A percentile compares a stretch with the other conserved stretches of the same genome.
These are phyloP conservation scores for Macropus fuliginosus DNA, from an alignment of 2,797 vertebrate species.

Conservation along the genomic window DNA sequence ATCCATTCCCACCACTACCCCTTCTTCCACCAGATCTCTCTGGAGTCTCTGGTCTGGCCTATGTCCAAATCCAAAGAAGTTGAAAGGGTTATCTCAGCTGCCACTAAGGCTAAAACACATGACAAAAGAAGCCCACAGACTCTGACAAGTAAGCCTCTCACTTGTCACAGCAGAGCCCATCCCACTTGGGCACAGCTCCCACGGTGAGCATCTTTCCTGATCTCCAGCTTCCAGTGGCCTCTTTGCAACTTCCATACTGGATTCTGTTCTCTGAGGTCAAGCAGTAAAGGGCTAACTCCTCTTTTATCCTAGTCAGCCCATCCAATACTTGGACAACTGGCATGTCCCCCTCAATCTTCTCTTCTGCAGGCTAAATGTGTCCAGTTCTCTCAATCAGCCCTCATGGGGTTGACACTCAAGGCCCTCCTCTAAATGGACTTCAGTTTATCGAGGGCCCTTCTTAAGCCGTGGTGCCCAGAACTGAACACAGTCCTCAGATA, in stretches of 20 bases:
- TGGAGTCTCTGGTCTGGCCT: background rate
- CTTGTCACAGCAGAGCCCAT: too few relatives aligned
- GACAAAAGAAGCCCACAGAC: too few relatives aligned
- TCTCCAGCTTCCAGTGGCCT: background rate
- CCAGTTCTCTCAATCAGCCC: background rate
- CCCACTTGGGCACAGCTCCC: too few relatives aligned
- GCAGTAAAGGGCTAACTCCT: background rate
- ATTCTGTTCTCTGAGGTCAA: background rate
- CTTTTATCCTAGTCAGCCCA: background rate
- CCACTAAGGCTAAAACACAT: background rate
- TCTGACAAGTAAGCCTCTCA: too few relatives aligned
- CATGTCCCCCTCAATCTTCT: background rate
- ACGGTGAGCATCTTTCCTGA: background rate
- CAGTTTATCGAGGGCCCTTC: background rate
- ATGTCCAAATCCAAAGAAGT: background rate
- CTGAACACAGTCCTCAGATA: background rate
- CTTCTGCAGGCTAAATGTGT: background rate
- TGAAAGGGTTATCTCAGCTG: background rate
- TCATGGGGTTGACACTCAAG: background rate
- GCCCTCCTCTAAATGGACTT: background rate
- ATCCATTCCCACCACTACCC: background rate
- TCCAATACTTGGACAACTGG: background rate
- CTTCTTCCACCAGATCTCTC: background rate
- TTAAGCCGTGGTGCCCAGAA: background rate
- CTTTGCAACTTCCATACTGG: background rate